phyloP scores from a whole-genome alignment of 2,797 vertebrate genomes.

The Sternarchorhynchus goeldii region DNA sequence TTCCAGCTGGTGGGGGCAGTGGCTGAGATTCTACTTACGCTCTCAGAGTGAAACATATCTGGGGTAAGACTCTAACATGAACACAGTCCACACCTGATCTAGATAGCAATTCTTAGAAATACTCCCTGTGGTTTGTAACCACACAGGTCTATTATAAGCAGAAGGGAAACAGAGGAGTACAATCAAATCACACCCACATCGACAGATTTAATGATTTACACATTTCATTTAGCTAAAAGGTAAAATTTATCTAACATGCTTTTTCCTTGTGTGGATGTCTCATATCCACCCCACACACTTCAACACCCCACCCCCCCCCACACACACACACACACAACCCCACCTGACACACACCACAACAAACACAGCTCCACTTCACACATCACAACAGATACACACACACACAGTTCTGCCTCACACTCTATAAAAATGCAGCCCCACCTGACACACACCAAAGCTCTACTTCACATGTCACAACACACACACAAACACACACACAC shows the following conservation, averaged over 20 bases:
- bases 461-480: no score
- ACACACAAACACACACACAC: background rate
- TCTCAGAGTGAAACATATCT: slow-evolving; percentile 20
- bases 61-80: background rate
- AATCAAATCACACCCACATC: background rate
- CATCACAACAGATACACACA: no score
- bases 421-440: no score
- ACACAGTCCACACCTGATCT: background rate
- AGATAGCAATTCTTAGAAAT: background rate
- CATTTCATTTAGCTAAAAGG: background rate
- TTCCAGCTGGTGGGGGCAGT: slow-evolving; percentile 36
- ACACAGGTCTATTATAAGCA: background rate
- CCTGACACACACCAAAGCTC: no score
- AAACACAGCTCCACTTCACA: no score
- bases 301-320: no score
- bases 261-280: background rate
- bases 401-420: no score
- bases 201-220: background rate
- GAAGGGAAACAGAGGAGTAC: background rate
- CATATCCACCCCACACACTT: background rate
- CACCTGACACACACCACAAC: no score
- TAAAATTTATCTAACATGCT: background rate
- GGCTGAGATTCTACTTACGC: slow-evolving; percentile 22
- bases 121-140: background rate
- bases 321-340: no score